phyloP scores from a whole-genome alignment of 2,888 invertebrate species.

The Ischnura elegans region DNA sequence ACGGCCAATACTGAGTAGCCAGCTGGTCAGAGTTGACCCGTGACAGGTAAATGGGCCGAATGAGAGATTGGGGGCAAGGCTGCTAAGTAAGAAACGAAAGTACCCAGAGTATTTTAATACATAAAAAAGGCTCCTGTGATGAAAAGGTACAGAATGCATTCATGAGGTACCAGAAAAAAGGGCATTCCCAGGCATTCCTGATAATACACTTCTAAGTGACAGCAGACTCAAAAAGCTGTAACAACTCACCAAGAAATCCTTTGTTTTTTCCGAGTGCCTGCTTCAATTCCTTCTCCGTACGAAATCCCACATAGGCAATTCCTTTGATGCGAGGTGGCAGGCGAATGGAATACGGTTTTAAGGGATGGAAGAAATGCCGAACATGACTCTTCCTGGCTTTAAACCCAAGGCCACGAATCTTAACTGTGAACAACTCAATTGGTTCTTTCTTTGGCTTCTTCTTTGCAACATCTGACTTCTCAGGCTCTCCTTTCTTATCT shows the following conservation, averaged over 20 bases:
- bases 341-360: conserved; percentile 88
- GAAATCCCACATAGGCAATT: conserved; percentile 95
- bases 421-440: conserved; percentile 81
- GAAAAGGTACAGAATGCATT: too few relatives aligned
- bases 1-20: too few relatives aligned
- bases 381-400: conserved; percentile 91
- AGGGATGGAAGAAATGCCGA: conserved; percentile 90
- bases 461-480: conserved; percentile 75
- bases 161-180: too few relatives aligned
- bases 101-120: too few relatives aligned
- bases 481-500: conserved; percentile 83
- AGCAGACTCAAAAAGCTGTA: not conserved
- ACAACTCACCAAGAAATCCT: conserved; percentile 88
- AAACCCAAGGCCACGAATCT: conserved; percentile 89
- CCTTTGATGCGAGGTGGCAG: conserved; percentile 88
- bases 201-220: too few relatives aligned
- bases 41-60: too few relatives aligned
- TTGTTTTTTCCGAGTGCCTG: conserved; percentile 91
- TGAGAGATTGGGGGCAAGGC: too few relatives aligned
- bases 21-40: too few relatives aligned
- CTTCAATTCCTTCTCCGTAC: conserved; percentile 88
- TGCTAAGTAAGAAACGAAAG: too few relatives aligned
- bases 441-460: conserved; percentile 74
- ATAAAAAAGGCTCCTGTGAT: too few relatives aligned
- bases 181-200: too few relatives aligned